phyloP scores from a whole-genome alignment of 2,113 vertebrate genomes.

The Aviceda subcristata region DNA sequence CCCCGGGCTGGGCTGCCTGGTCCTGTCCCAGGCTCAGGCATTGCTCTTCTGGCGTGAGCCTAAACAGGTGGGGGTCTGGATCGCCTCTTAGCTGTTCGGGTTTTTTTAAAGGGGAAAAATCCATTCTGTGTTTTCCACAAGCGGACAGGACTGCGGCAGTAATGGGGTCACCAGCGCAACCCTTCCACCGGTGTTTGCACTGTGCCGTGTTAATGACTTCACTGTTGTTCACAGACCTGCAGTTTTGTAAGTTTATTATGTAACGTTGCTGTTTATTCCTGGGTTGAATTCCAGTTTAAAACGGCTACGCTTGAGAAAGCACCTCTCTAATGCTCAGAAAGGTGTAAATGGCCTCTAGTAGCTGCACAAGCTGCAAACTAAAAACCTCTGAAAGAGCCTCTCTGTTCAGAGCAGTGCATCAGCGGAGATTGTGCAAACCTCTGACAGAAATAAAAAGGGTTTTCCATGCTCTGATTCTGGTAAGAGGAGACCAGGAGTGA shows the following conservation, averaged over 20 bases:
- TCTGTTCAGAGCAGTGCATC: not conserved
- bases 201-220: not conserved
- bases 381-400: not conserved
- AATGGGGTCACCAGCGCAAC: accelerated
- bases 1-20: accelerated
- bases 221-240: not conserved
- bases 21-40: not conserved
- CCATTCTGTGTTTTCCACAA: not conserved
- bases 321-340: not conserved
- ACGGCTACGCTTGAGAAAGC: not conserved
- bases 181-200: not conserved
- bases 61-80: not conserved
- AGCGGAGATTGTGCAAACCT: not conserved
- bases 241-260: not conserved
- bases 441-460: not conserved
- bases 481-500: not conserved
- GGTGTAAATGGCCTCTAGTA: not conserved
- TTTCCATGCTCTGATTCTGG: slow-evolving; percentile 7
- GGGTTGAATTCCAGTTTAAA: slow-evolving; percentile 12
- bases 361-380: not conserved
- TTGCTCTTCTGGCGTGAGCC: not conserved
- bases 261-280: not conserved
- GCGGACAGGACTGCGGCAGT: not conserved
- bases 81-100: not conserved
- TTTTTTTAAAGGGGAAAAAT: not conserved